These are phyloP conservation scores for Acanthisitta chloris DNA, from an alignment of 2,113 vertebrate genomes.

Conservation along the genomic window DNA sequence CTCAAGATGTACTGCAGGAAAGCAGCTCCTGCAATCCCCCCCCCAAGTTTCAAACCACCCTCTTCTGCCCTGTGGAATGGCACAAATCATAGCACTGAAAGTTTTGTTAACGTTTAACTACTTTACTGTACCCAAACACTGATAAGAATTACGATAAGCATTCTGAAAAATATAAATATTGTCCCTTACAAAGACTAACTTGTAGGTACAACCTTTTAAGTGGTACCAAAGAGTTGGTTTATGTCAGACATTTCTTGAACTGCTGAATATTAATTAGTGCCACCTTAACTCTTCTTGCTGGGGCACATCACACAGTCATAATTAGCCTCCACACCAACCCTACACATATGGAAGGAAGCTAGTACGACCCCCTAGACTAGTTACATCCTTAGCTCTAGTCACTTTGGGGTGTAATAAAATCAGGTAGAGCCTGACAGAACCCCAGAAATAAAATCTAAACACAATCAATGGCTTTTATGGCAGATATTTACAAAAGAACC, in stretches of 20 bases:
- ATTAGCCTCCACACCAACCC: background rate
- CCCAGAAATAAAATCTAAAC: background rate
- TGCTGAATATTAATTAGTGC: background rate
- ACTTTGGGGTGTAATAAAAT: background rate
- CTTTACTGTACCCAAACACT: background rate
- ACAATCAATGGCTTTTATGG: rapidly evolving
- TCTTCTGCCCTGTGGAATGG: background rate
- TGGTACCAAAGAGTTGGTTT: background rate
- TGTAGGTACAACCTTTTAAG: background rate
- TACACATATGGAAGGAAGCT: rapidly evolving
- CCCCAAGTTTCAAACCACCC: background rate
- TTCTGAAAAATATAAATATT: background rate
- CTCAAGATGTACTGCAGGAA: background rate
- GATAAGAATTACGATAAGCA: background rate
- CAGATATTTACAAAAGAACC: background rate
- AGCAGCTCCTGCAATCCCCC: background rate
- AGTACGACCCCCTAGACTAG: background rate
- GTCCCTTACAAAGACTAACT: background rate
- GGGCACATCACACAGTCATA: background rate
- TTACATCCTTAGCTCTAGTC: background rate
- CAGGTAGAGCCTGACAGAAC: background rate
- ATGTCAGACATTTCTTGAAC: background rate
- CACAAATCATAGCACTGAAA: background rate
- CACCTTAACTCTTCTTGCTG: background rate
- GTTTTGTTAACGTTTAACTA: background rate